Conservation (phyloP, 2,113 vertebrate species). For the Pelecanoides urinatrix region DNA sequence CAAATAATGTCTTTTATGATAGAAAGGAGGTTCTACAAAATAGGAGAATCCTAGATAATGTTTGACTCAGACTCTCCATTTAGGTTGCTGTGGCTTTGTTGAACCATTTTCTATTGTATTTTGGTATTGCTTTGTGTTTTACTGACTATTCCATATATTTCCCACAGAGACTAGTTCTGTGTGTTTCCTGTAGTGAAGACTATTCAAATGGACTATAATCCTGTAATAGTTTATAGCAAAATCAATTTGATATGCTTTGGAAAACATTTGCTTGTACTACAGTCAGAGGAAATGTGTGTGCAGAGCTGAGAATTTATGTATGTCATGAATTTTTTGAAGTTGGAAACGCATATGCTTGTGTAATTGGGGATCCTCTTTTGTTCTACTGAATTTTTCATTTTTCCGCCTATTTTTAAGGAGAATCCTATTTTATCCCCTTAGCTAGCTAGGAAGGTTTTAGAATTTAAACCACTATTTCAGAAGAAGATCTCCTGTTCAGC, state of each 20-base stretch:
- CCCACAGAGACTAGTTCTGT: neutral
- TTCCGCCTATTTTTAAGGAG: neutral
- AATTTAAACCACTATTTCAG: neutral
- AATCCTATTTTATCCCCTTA: neutral
- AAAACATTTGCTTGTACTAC: neutral
- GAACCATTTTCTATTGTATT: neutral
- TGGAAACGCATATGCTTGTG: neutral
- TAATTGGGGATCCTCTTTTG: neutral
- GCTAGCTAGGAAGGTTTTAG: neutral
- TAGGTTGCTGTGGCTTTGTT: neutral
- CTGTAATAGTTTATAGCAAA: constrained; percentile 40
- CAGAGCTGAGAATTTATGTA: constrained; percentile 25
- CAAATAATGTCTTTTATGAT: neutral
- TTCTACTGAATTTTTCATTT: neutral
- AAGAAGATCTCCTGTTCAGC: neutral
- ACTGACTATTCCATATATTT: constrained; percentile 35
- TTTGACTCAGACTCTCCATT: neutral
- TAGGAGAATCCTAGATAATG: neutral
- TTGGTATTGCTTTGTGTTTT: constrained; percentile 26
- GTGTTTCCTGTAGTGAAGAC: constrained; percentile 23
- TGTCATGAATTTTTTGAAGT: neutral
- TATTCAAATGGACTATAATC: constrained; percentile 43
- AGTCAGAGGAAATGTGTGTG: constrained; percentile 11
- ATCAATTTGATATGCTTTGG: constrained; percentile 33
- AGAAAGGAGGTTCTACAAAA: neutral